These are phyloP conservation scores for Drosophila guanche DNA, from an alignment of 1,140 invertebrate species.

Conservation along the genomic window DNA sequence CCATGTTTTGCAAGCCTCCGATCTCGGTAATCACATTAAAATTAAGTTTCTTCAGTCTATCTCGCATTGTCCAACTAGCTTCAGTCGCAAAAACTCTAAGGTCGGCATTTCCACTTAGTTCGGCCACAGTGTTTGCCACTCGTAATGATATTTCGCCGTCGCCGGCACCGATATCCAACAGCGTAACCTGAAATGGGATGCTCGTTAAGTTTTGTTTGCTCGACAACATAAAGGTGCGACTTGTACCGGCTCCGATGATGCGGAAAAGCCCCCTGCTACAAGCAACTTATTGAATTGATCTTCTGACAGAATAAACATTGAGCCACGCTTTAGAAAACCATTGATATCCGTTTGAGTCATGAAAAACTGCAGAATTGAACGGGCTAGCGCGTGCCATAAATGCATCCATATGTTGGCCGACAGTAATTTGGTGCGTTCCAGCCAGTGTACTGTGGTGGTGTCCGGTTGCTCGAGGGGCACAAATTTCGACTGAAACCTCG, in stretches of 20 bases:
- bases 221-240: neutral
- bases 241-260: conserved; percentile 51
- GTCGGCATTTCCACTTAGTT: conserved; percentile 83
- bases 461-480: conserved; percentile 86
- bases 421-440: conserved; percentile 87
- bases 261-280: conserved; percentile 64
- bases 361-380: conserved; percentile 88
- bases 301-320: conserved; percentile 95
- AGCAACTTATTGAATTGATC: conserved; percentile 88
- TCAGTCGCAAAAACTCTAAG: conserved; percentile 93
- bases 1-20: conserved; percentile 60
- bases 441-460: conserved; percentile 87
- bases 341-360: conserved; percentile 92
- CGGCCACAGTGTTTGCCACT: conserved; percentile 84
- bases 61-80: conserved; percentile 91
- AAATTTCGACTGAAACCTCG: conserved; percentile 84
- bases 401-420: conserved; percentile 89
- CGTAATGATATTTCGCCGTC: conserved; percentile 93
- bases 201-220: neutral
- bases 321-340: conserved; percentile 90
- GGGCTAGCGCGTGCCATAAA: conserved; percentile 88
- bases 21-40: conserved; percentile 85
- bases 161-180: conserved; percentile 95
- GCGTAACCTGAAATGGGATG: conserved; percentile 39
- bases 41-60: conserved; percentile 87